phyloP scores from a whole-genome alignment of 2,888 invertebrate genomes.

The Atrina japonica region DNA sequence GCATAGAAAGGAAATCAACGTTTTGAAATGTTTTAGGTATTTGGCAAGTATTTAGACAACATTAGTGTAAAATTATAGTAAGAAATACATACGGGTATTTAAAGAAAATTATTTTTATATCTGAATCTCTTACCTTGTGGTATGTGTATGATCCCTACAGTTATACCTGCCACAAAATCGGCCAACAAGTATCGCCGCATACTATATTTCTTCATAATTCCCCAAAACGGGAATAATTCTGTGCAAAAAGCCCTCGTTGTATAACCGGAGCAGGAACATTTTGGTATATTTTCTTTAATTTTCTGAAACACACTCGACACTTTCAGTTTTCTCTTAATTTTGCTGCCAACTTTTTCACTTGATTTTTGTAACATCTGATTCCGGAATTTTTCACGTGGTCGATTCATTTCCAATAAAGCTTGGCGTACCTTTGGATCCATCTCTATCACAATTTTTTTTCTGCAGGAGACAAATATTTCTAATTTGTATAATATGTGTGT shows the following conservation, averaged over 20 bases:
- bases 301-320: constrained; percentile 12
- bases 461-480: too few relatives aligned
- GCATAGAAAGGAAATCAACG: too few relatives aligned
- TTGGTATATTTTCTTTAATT: constrained; percentile 35
- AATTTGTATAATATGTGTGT: too few relatives aligned
- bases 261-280: constrained; percentile 57
- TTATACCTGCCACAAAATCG: constrained; percentile 91
- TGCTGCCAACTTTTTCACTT: constrained; percentile 20
- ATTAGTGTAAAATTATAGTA: too few relatives aligned
- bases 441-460: background rate
- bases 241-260: constrained; percentile 61
- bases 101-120: too few relatives aligned
- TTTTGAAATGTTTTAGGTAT: too few relatives aligned
- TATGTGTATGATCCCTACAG: constrained; percentile 85
- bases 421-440: constrained; percentile 36
- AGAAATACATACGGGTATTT: too few relatives aligned
- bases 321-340: constrained; percentile 19
- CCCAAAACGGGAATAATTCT: constrained; percentile 75
- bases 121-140: constrained; percentile 80
- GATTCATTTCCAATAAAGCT: constrained; percentile 37
- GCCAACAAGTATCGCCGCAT: constrained; percentile 83
- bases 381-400: constrained; percentile 31
- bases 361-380: constrained; percentile 36
- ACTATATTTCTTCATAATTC: constrained; percentile 75
- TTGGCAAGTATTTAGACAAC: too few relatives aligned